Percentiles rank a stretch among this genome's conserved stretches.
phyloP scores from a whole-genome alignment of 2,888 invertebrate species.

The Ornithoptera alexandrae region DNA sequence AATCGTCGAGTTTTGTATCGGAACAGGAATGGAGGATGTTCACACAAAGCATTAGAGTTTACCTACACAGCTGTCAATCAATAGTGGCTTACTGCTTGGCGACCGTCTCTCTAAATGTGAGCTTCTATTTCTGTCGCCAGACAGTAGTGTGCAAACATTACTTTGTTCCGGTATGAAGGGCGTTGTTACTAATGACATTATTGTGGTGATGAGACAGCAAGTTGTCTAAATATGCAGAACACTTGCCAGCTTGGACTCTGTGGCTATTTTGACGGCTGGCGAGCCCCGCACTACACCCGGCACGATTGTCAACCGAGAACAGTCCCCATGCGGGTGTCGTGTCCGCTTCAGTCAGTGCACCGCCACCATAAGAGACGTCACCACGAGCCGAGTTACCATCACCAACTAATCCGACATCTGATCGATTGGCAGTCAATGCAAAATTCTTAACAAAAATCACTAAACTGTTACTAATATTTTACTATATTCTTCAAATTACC shows the following conservation, averaged over 20 bases:
- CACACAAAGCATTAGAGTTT: slow-evolving; percentile 1
- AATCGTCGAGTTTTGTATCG: neutral
- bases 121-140: too few relatives aligned
- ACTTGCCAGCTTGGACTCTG: slow-evolving; percentile 71
- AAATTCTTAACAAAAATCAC: too few relatives aligned
- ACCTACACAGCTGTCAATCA: too few relatives aligned
- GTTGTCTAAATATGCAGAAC: slow-evolving; percentile 46
- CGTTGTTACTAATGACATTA: too few relatives aligned
- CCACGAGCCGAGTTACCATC: neutral
- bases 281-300: slow-evolving; percentile 32
- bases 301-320: slow-evolving; percentile 7
- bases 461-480: too few relatives aligned
- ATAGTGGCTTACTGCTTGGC: too few relatives aligned
- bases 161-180: too few relatives aligned
- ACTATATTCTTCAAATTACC: neutral
- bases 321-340: slow-evolving; percentile 7
- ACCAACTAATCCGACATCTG: neutral
- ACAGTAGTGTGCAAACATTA: too few relatives aligned
- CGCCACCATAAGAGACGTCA: neutral
- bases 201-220: too few relatives aligned
- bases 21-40: slow-evolving; percentile 2
- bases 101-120: too few relatives aligned
- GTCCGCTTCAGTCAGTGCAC: neutral
- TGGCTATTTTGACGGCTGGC: slow-evolving; percentile 72
- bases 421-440: neutral